Percentiles rank a stretch among this genome's conserved stretches.
Evolutionary conservation across 2,888 invertebrate species (phyloP).

Genomic region (Diarsia brunnea): DNA sequence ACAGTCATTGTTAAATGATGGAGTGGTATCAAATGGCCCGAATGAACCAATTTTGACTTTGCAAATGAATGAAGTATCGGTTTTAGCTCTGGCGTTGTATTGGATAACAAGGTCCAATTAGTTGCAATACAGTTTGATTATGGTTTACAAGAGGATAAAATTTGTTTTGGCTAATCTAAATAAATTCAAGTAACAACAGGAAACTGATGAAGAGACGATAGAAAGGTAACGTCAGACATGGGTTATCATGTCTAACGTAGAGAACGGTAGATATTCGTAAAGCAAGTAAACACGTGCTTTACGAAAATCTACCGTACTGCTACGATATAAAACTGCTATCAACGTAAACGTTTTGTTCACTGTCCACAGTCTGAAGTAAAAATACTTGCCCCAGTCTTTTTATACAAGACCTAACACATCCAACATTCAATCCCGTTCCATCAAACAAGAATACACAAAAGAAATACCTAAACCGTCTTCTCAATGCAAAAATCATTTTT

Average conservation of each 20-base stretch:
- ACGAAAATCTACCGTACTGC: neutral
- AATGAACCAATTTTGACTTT: constrained; percentile 7
- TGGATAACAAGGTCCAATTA: neutral
- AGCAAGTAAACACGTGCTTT: too few species aligned
- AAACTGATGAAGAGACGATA: neutral
- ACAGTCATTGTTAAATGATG: neutral
- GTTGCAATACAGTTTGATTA: neutral
- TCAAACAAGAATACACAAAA: constrained; percentile 43
- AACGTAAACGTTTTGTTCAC: neutral
- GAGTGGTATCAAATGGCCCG: neutral
- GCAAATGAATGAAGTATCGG: constrained; percentile 9
- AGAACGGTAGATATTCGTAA: too few species aligned
- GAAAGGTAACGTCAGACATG: neutral
- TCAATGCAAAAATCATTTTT: constrained; percentile 55
- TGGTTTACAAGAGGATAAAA: too few species aligned
- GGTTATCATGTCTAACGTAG: too few species aligned
- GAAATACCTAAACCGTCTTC: constrained; percentile 26
- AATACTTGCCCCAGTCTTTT: neutral
- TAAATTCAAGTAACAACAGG: too few species aligned
- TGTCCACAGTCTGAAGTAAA: neutral
- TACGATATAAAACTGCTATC: neutral
- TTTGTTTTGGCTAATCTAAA: neutral
- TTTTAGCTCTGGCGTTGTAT: neutral
- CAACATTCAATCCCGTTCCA: constrained; percentile 13
- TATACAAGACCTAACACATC: constrained; percentile 24